Percentiles rank a stretch among this genome's conserved stretches.
Conservation (phyloP, 1,140 invertebrate genomes). For the Bombyx mandarina region DNA sequence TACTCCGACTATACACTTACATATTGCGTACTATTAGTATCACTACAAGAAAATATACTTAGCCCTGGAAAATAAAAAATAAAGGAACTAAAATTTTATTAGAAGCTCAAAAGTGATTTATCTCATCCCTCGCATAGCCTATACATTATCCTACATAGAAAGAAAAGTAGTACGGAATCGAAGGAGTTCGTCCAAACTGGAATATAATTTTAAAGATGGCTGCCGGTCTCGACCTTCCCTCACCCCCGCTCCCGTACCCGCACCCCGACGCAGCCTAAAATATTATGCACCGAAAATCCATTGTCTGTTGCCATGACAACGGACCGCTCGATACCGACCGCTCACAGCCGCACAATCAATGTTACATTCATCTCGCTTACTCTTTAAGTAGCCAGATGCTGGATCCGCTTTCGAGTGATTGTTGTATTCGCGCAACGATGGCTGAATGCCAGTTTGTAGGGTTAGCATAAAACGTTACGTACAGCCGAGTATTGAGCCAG, state of each 20-base stretch:
- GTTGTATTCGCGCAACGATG: slow-evolving; percentile 41
- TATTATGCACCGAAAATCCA: slow-evolving; percentile 72
- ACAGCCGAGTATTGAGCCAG: slow-evolving; percentile 16
- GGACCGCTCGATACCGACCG: slow-evolving; percentile 54
- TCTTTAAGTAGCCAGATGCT: slow-evolving; percentile 50
- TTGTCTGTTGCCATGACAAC: slow-evolving; percentile 70
- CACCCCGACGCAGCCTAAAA: slow-evolving; percentile 64
- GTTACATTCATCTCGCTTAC: slow-evolving; percentile 59
- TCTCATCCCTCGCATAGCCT: slow-evolving; percentile 17
- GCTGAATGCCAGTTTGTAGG: slow-evolving; percentile 57
- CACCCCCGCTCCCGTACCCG: slow-evolving; percentile 25
- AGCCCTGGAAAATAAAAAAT: too few species aligned
- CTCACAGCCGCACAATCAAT: slow-evolving; percentile 45
- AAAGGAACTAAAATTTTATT: neutral
- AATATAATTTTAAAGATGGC: slow-evolving; percentile 71
- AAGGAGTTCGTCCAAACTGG: slow-evolving; percentile 58
- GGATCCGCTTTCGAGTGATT: slow-evolving; percentile 43
- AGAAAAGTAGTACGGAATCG: slow-evolving; percentile 34
- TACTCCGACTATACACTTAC: too few species aligned
- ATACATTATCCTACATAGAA: slow-evolving; percentile 14
- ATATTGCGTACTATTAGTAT: too few species aligned
- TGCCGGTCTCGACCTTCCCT: slow-evolving; percentile 38
- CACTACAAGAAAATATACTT: too few species aligned
- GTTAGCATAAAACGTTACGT: slow-evolving; percentile 37
- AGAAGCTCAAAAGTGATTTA: slow-evolving; percentile 1